Evolutionary conservation across 2,797 vertebrate species (phyloP), one percentile per base, ranked within the genome.

Genomic region (Chloroceryle inda): DNA sequence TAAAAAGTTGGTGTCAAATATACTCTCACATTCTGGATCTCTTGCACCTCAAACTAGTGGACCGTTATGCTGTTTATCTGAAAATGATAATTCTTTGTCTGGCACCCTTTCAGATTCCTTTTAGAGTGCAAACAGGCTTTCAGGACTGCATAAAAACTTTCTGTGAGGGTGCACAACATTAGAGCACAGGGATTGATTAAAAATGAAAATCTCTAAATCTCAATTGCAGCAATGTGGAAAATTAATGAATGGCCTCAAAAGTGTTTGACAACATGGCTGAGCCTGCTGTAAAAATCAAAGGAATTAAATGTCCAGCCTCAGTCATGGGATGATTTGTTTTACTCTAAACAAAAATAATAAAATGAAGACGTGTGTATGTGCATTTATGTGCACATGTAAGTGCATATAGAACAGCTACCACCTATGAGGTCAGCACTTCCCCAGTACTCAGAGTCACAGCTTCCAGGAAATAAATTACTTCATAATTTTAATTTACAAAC

Each of bases 281-380:
- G 15, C 33, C 77, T 75, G 56, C 14, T 83, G 35, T 82, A 91
- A 58, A 86, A 80, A 84, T 75, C n/a, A 91, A 96, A 95, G 19
- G 12, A 85, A 87, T 86, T 33, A 45, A 83, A 68, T 9, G 26
- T 52, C 76, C 62, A 59, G 13, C 59, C 19, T 90, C 64, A 68
- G 53, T 31, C 22, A 61, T 1, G 23, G 27, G 3, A 9, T 58
- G 14, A 35, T 83, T 88, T 87, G 18, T 38, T 74, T 89, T 93
- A 31, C 11, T 72, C 62, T 82, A 84, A 68, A 78, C 15, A 6
- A 56, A 93, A 83, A 66, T 40, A 73, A 49, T 52, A 88, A 63
- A 85, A 73, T 18, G 24, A 92, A 79, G 38, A 47, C 82, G 22
- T 62, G 9, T 40, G 6, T 20, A 26, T 72, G 13, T 16, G 42